A percentile compares a stretch with the other conserved stretches of the same genome.
Evolutionary conservation across 2,797 vertebrate species (phyloP).

Genomic region (Enoplosus armatus): DNA sequence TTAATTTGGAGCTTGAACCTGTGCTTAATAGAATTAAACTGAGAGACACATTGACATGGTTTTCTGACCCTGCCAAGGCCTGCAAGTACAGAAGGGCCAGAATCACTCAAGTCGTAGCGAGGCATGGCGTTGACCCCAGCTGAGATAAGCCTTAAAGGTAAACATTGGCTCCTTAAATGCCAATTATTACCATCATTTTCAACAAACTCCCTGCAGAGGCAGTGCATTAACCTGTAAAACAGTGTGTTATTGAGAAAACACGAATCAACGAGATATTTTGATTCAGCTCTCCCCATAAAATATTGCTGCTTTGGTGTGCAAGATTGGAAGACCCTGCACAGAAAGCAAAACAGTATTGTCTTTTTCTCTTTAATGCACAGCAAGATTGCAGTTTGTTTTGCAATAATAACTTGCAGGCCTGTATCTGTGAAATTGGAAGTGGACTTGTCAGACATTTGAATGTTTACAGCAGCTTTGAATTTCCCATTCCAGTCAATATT

Average conservation of each 20-base stretch:
- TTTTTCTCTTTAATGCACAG: constrained; percentile 48
- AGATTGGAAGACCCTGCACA: constrained; percentile 51
- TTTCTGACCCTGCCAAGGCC: constrained; percentile 75
- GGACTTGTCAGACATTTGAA: constrained; percentile 80
- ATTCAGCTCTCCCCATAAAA: constrained; percentile 40
- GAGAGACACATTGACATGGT: constrained; percentile 80
- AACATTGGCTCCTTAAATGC: constrained; percentile 75
- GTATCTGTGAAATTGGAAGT: constrained; percentile 82
- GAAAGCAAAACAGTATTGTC: constrained; percentile 47
- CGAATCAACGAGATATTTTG: constrained; percentile 50
- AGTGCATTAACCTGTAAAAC: constrained; percentile 67
- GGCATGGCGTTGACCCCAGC: constrained; percentile 61
- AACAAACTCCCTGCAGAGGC: constrained; percentile 53
- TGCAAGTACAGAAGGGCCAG: constrained; percentile 59
- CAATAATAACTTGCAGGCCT: constrained; percentile 71
- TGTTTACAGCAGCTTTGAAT: constrained; percentile 82
- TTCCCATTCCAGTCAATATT: constrained; percentile 84
- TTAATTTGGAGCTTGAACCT: constrained; percentile 88
- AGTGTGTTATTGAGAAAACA: constrained; percentile 55
- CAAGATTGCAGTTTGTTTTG: constrained; percentile 69
- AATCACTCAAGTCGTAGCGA: constrained; percentile 65
- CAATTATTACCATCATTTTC: constrained; percentile 75
- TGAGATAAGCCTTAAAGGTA: constrained; percentile 79
- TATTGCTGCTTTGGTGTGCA: constrained; percentile 17
- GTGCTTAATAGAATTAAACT: constrained; percentile 86